phyloP scores from a whole-genome alignment of 2,113 vertebrate genomes.

The Lanius collurio region DNA sequence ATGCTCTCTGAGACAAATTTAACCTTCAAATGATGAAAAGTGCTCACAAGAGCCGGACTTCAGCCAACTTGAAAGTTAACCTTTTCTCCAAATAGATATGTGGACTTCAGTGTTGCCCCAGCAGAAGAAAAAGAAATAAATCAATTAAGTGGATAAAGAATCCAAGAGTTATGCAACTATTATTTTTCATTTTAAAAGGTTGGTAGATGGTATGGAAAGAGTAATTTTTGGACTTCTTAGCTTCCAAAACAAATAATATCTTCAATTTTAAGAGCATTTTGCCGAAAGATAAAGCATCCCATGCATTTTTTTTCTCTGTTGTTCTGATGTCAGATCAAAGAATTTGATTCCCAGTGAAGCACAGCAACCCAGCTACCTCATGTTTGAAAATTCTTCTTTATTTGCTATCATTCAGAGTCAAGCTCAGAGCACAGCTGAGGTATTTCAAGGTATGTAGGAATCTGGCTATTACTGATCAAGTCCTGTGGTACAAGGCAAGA shows the following conservation, averaged over 20 bases:
- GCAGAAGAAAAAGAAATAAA: background rate
- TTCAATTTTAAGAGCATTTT: slow-evolving; percentile 37
- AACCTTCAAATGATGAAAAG: slow-evolving; percentile 66
- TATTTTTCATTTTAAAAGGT: slow-evolving; percentile 16
- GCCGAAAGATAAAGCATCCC: slow-evolving; percentile 19
- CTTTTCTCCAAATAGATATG: slow-evolving; percentile 34
- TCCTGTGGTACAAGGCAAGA: slow-evolving; percentile 30
- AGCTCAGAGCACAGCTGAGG: slow-evolving; percentile 26
- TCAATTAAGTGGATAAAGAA: background rate
- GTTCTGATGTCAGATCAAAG: slow-evolving; percentile 63
- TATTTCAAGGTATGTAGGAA: slow-evolving; percentile 55
- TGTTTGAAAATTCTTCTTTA: slow-evolving; percentile 56
- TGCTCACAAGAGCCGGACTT: slow-evolving; percentile 22
- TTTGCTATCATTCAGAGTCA: slow-evolving; percentile 46
- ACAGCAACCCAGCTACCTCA: background rate
- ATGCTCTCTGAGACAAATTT: slow-evolving; percentile 59
- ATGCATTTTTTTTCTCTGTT: slow-evolving; percentile 44
- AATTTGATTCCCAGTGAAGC: slow-evolving; percentile 36
- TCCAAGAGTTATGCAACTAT: background rate
- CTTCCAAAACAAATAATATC: slow-evolving; percentile 21
- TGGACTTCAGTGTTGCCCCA: background rate
- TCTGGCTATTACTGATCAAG: slow-evolving; percentile 5
- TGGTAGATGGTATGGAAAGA: background rate
- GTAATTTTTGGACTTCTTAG: background rate
- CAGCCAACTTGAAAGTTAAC: slow-evolving; percentile 19